Base-by-base conservation (phyloP, 1,140 invertebrate species). In the Papilio polyxenes region DNA sequence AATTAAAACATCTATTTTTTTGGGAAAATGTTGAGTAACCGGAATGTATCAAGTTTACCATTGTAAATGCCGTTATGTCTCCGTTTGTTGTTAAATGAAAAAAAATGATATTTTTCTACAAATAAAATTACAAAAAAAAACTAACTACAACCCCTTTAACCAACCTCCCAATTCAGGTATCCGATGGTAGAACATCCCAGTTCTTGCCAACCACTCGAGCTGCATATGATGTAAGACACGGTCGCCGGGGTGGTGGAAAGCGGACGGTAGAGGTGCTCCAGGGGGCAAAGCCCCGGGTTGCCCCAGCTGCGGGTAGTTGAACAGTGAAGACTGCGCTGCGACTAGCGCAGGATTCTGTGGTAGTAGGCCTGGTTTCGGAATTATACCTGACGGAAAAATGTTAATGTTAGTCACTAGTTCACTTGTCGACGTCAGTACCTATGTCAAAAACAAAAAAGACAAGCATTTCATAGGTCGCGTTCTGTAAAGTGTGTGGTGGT, bases 151-250 rank as follows among this genome's bases (percentile, higher is more conserved):
- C 4, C 4, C 40, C 15, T 53, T 53, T 3, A 53, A 13, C 3
- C n/a, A 17, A 94, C 93, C 94, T 95, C 97, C 95, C 81, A 96
- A 87, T 83, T 96, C 96, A 8, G 97, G 97, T 85, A 98, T 95
- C 87, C 97, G 95, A 76, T 97, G 97, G 89, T 98, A 98, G 75
- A 98, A 96, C 97, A 98, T 98, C 13, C 97, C 97, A 15, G 97
- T 97, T 84, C 97, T 96, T 1, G 97, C 97, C 49, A 98, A 92
- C 96, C 97, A 98, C 92, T 98, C 97, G 62, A 98, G 95, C 88
- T 98, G 97, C 91, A 98, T 96, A 87, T 98, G 97, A 86, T 98
- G 97, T 65, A 97, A 93, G 13, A 92, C 92, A 48, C 92, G 80
- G 83, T 93, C 92, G 15, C 92, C 92, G 9, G 92, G 93, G 84